Base-by-base conservation (phyloP, 2,888 invertebrate genomes). In the Metacarcinus magister region DNA sequence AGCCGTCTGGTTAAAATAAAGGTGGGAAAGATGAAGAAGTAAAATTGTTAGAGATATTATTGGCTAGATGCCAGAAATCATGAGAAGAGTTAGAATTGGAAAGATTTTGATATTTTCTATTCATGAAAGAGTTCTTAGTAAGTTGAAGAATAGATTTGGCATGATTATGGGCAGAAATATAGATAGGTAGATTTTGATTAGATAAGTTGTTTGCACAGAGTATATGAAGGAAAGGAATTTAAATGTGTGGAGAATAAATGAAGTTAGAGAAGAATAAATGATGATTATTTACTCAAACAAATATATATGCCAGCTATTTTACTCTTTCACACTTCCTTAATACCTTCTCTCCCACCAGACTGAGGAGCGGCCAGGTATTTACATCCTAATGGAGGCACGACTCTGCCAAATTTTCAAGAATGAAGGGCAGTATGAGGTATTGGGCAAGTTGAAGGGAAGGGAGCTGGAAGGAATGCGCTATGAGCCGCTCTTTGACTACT, bases 401-500 rank as follows among this genome's bases (percentile, higher is more conserved):
- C 98, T 99, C 95, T 98, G 98, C 92, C 98, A 98, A 94, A 98
- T 99, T 94, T 99, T 98, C 97, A 99, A 99, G 97, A 98, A 98
- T 97, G 98, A 98, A 94, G 98, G 98, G 39, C 98, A 99, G 94
- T 99, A 99, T 97, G 98, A 98, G 96, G 97, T 99, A 5, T 97
- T 99, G 87, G 98, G 98, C 54, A 99, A 98, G 97, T 98, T 99
- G 97, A 98, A 98, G 95, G 99, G 99, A 28, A 98, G 98, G 96
- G 98, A 98, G 97, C 98, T 99, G 54, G 98, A 98, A 97, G 99
- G 98, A 43, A 98, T 98, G 97, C 97, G 97, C 32, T 99, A 99
- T 97, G 98, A 98, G 97, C 99, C 99, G 0, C 98, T 99, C 23
- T 99, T 99, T 97, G 98, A 98, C 48, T 99, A 99, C 97, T 99